phyloP scores from a whole-genome alignment of 2,888 invertebrate species.

The Drosophila crucigera region DNA sequence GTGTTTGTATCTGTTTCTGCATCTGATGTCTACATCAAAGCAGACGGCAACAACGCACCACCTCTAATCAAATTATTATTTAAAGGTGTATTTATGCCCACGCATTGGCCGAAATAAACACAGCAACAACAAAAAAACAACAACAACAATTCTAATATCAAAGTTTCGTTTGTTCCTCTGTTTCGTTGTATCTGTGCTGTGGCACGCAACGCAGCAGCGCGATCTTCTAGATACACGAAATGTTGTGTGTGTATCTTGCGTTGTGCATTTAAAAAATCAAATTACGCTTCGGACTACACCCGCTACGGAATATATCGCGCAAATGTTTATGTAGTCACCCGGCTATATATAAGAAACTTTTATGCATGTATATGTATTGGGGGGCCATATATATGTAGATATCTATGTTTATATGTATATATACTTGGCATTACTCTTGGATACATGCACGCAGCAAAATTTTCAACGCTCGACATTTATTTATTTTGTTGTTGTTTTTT shows the following conservation, averaged over 20 bases:
- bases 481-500: slow-evolving; percentile 27
- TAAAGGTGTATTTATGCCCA: slow-evolving; percentile 42
- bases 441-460: slow-evolving; percentile 58
- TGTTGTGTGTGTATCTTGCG: slow-evolving; percentile 45
- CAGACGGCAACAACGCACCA: slow-evolving; percentile 1
- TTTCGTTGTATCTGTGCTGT: slow-evolving; percentile 26
- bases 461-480: slow-evolving; percentile 65
- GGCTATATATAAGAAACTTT: slow-evolving; percentile 36
- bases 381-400: slow-evolving; percentile 11
- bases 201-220: slow-evolving; percentile 37
- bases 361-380: slow-evolving; percentile 22
- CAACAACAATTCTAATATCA: slow-evolving; percentile 20
- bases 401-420: slow-evolving; percentile 29
- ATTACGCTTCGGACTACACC: slow-evolving; percentile 70
- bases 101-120: slow-evolving; percentile 51
- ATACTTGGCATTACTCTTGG: slow-evolving; percentile 64
- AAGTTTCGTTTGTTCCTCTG: slow-evolving; percentile 41
- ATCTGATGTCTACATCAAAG: slow-evolving; percentile 19
- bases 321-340: slow-evolving; percentile 69
- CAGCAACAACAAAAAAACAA: slow-evolving; percentile 14
- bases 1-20: slow-evolving; percentile 14
- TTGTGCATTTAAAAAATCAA: slow-evolving; percentile 71
- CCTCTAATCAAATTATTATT: slow-evolving; percentile 43
- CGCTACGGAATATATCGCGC: slow-evolving; percentile 51
- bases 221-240: slow-evolving; percentile 61